Percentiles rank a stretch among this genome's conserved stretches.
Evolutionary conservation across 2,888 invertebrate species (phyloP).

Genomic region (Julus scanicus): DNA sequence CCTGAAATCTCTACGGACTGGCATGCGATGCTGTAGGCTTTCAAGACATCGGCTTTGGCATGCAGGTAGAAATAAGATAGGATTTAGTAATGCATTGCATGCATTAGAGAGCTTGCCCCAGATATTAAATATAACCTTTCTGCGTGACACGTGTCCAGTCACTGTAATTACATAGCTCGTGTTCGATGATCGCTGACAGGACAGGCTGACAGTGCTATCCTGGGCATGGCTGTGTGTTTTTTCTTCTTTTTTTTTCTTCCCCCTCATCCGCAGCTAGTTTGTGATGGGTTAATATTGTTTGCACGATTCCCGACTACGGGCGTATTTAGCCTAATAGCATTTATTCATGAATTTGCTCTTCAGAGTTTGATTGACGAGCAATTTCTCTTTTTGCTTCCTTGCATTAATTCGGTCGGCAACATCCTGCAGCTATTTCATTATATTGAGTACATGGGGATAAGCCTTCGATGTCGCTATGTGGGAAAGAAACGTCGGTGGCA

Average conservation of each 20-base stretch:
- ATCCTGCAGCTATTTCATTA: slow-evolving; percentile 42
- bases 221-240: not conserved
- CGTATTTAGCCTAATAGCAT: slow-evolving; percentile 42
- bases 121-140: slow-evolving; percentile 38
- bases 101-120: slow-evolving; percentile 1
- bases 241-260: not conserved
- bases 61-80: not conserved
- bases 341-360: slow-evolving; percentile 42
- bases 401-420: slow-evolving; percentile 34
- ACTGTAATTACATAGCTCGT: not conserved
- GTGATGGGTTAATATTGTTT: slow-evolving; percentile 36
- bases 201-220: not conserved
- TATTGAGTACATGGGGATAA: not conserved
- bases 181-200: slow-evolving; percentile 35
- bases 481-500: slow-evolving; percentile 36
- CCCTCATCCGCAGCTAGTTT: not conserved
- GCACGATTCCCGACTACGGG: slow-evolving; percentile 25
- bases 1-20: not conserved
- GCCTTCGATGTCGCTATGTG: not conserved
- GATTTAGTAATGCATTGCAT: slow-evolving; percentile 22
- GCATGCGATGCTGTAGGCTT: slow-evolving; percentile 42
- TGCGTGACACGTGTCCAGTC: slow-evolving; percentile 42
- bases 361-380: slow-evolving; percentile 42
- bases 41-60: not conserved
- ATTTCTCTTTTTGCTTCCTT: slow-evolving; percentile 42